phyloP scores from a whole-genome alignment of 2,888 invertebrate genomes.

The Oscheius myriophilus region DNA sequence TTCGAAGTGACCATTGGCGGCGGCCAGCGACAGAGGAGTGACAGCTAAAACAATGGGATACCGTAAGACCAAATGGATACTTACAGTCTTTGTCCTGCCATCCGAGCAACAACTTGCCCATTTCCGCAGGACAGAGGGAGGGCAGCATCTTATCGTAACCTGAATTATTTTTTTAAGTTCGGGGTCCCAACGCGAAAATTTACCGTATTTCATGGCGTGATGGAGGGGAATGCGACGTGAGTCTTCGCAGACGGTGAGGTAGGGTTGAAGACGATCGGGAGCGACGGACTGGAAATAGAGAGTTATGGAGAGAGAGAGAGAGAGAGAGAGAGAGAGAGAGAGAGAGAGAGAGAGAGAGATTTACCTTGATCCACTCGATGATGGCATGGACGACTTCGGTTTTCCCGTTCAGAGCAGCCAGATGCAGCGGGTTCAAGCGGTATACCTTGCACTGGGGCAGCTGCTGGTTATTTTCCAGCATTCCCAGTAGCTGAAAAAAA shows the following conservation, averaged over 20 bases:
- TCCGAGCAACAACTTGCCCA: not conserved
- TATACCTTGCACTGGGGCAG: not conserved
- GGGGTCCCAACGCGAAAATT: not conserved
- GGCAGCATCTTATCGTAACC: not conserved
- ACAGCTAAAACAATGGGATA: not conserved
- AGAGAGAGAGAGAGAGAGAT: too few species aligned
- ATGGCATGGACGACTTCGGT: constrained; percentile 10
- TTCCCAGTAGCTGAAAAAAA: constrained; percentile 5
- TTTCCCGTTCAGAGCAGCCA: constrained; percentile 79
- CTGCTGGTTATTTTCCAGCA: too few species aligned
- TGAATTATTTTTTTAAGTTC: not conserved
- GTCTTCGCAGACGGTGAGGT: constrained; percentile 4
- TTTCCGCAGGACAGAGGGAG: not conserved
- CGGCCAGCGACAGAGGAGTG: constrained; percentile 11
- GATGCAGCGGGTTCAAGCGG: constrained; percentile 88
- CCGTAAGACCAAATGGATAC: not conserved
- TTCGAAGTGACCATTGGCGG: not conserved
- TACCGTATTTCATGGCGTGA: constrained; percentile 33
- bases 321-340: too few species aligned
- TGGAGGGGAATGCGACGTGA: constrained; percentile 27
- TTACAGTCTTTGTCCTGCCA: constrained; percentile 17
- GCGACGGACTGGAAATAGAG: too few species aligned
- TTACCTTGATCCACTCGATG: not conserved
- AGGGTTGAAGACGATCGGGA: too few species aligned
- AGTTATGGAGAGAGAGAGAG: too few species aligned